Base-by-base conservation (phyloP, 2,113 vertebrate species). In the Tinamus guttatus region DNA sequence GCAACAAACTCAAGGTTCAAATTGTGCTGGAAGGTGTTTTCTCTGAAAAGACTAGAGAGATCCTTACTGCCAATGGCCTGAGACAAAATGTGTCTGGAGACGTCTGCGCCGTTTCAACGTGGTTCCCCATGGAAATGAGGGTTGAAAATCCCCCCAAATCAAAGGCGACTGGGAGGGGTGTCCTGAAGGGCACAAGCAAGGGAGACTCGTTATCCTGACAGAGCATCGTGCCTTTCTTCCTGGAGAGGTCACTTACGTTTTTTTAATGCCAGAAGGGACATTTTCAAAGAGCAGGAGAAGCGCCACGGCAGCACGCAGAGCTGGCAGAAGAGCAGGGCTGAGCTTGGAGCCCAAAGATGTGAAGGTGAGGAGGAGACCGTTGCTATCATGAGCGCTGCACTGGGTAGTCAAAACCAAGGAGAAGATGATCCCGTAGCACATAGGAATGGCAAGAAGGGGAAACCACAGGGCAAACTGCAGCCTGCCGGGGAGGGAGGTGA, bases 291-390 rank as follows among this genome's bases (percentile, higher is more conserved):
- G 2, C 52, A 91, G 49, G 54, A 78, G 41, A 87, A 20, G 27
- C 22, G n/a, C 21, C 5, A 2, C 36, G 6, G 7, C 13, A 67
- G 24, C 1, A 3, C 12, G 41, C 9, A 0, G 1, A 83, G 45
- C 34, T 40, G 20, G 13, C 0, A 0, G 38, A n/a, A 59, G 20
- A 83, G 45, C 41, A 34, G n/a, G 27, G 34, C 32, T 49, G 17
- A 64, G 76, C 9, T 87, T 6, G 3, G n/a, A 76, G 36, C 52
- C 62, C 63, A 51, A 70, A 75, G 58, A 76, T 14, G 34, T 5
- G 49, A 36, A 62, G 91, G 16, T 1, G 0, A 21, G 8, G 56
- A 14, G 67, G n/a, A 59, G 24, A 38, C 3, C 70, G 92, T 28
- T 45, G 38, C 58, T 14, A 4, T 59, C 68, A 59, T 0, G 14